Evolutionary conservation across 2,113 vertebrate species (phyloP).

Genomic region (Phodopus roborovskii): DNA sequence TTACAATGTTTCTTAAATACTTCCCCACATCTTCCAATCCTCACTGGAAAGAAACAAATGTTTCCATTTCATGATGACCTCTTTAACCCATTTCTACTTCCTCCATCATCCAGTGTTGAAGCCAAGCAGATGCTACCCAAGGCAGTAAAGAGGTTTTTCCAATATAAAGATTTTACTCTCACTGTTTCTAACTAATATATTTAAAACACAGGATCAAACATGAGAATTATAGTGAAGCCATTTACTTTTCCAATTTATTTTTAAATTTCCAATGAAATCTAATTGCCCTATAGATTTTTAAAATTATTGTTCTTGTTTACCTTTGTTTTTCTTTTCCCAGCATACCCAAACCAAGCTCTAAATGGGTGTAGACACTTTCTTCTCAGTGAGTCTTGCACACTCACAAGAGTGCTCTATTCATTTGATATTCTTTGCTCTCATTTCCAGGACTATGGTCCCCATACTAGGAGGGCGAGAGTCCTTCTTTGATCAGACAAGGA

Average conservation of each 20-base stretch:
- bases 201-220: slow-evolving; percentile 31
- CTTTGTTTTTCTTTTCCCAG: background rate
- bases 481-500: background rate
- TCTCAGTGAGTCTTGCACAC: background rate
- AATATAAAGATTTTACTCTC: slow-evolving; percentile 24
- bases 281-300: background rate
- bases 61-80: background rate
- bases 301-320: background rate
- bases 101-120: background rate
- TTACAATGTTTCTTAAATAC: background rate
- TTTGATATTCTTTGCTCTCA: background rate
- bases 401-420: background rate
- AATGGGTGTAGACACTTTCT: background rate
- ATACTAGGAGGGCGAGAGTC: background rate
- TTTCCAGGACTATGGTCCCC: background rate
- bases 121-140: background rate
- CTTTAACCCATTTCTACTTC: background rate
- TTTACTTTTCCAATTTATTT: slow-evolving; percentile 37
- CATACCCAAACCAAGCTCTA: background rate
- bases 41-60: background rate
- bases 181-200: background rate
- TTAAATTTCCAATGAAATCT: slow-evolving; percentile 19
- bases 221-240: slow-evolving; percentile 30
- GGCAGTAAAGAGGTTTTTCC: background rate
- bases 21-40: background rate